Conservation (phyloP, 2,888 invertebrate species). For the Platynereis dumerilii region DNA sequence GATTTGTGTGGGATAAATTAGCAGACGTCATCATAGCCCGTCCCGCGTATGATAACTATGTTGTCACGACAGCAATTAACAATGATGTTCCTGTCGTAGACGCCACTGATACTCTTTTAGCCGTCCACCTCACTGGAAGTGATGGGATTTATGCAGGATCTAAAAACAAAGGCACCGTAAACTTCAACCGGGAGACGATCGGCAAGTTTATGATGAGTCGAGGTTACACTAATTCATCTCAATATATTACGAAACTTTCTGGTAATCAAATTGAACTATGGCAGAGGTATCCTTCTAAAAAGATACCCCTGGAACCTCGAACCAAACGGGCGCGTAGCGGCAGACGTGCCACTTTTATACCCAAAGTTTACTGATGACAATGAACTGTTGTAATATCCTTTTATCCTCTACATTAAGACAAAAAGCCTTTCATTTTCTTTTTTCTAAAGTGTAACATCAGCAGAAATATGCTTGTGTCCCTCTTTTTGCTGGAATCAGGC, state of each 20-base stretch:
- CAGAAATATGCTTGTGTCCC: too few species aligned
- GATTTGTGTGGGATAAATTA: conserved; percentile 14
- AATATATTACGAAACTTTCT: background rate
- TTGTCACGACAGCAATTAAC: conserved; percentile 5
- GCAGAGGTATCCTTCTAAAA: too few species aligned
- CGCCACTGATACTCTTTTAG: conserved; percentile 10
- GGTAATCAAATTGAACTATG: background rate
- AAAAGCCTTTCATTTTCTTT: too few species aligned
- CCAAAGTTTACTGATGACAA: too few species aligned
- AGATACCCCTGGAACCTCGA: too few species aligned
- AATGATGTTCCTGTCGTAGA: conserved; percentile 3
- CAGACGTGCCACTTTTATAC: too few species aligned
- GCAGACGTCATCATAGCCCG: conserved; percentile 15
- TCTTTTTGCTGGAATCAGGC: too few species aligned
- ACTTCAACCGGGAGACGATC: background rate
- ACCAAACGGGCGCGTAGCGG: too few species aligned
- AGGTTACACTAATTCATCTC: background rate
- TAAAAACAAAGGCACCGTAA: background rate
- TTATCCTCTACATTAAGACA: too few species aligned
- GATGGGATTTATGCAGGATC: conserved; percentile 19
- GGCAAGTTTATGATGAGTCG: background rate
- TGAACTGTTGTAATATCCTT: too few species aligned
- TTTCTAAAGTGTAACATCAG: too few species aligned
- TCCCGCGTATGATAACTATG: conserved; percentile 21
- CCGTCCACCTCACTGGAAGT: conserved; percentile 9